phyloP scores from a whole-genome alignment of 2,888 invertebrate species.

The Lithophane socia region DNA sequence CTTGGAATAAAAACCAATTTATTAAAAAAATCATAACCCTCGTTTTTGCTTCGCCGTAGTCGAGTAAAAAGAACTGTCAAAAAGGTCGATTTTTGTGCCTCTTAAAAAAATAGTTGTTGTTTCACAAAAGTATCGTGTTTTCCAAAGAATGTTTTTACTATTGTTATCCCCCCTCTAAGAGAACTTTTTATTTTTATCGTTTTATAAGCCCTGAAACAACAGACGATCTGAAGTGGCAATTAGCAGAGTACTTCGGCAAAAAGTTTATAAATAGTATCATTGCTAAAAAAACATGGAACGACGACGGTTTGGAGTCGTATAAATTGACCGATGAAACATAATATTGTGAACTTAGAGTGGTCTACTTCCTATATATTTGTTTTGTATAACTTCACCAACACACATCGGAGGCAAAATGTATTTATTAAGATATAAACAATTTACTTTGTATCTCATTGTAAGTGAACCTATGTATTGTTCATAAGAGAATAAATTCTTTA shows the following conservation, averaged over 20 bases:
- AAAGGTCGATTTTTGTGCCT: too few species aligned
- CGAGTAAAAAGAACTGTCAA: not conserved
- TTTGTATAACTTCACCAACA: too few species aligned
- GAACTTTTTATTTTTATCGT: not conserved
- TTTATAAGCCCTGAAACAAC: not conserved
- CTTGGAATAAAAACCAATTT: too few species aligned
- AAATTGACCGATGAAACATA: conserved; percentile 4
- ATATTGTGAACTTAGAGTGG: not conserved
- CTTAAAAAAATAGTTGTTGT: not conserved
- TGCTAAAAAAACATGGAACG: not conserved
- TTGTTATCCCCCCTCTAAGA: too few species aligned
- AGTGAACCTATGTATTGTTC: too few species aligned
- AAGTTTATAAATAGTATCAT: not conserved
- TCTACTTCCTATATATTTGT: too few species aligned
- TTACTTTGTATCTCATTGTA: too few species aligned
- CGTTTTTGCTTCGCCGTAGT: too few species aligned
- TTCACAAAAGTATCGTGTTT: not conserved
- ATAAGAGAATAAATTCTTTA: too few species aligned
- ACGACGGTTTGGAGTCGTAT: not conserved
- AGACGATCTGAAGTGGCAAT: conserved; percentile 9
- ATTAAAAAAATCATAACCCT: too few species aligned
- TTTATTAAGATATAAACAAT: too few species aligned
- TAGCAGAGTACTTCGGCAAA: not conserved
- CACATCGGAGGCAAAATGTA: too few species aligned
- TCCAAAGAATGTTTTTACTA: not conserved